Evolutionary conservation across 2,113 vertebrate genomes (phyloP), one percentile per base, ranked within the genome.

Genomic region (Oryzias celebensis): DNA sequence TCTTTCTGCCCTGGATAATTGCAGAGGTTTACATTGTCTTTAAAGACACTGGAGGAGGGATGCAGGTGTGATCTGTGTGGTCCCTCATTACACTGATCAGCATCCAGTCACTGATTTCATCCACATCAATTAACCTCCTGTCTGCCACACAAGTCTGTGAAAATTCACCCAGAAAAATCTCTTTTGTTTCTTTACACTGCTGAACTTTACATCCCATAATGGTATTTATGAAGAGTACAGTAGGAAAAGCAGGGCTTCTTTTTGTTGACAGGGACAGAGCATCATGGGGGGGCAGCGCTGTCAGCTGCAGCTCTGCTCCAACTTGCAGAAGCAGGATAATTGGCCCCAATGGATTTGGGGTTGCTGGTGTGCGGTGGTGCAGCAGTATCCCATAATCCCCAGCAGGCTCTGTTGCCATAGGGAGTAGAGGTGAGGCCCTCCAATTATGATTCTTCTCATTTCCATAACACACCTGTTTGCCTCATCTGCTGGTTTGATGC

Each of bases 241-340:
- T 12, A 58, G 8, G 28, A 51, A 70, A 79, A 75, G 70, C 64
- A 12, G 26, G 73, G 49, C 54, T 18, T 71, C 16, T 16, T 71
- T 78, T 51, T 71, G 58, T 59, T 75, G 48, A 61, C 62, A 71
- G 71, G 77, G 65, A 52, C 53, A 26, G 43, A 67, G 69, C 71
- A 68, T 76, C 66, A 58, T 75, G 88, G 85, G 84, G 68, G 65
- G 46, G 68, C 56, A 17, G 65, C 53, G 70, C 71, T 90, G 71
- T 90, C 90, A 93, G 91, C 89, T 58, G 48, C 48, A 80, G 87
- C 84, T 74, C 51, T 87, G 89, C 71, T 86, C 65, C 61, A 85
- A 92, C 91, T 87, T 91, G 90, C 78, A 88, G 83, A 81, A 80
- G 70, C 13, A 68, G 57, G 18, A 94, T 94, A 95, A 95, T 95